phyloP scores from a whole-genome alignment of 1,140 invertebrate species.

The Drosophila kikkawai region DNA sequence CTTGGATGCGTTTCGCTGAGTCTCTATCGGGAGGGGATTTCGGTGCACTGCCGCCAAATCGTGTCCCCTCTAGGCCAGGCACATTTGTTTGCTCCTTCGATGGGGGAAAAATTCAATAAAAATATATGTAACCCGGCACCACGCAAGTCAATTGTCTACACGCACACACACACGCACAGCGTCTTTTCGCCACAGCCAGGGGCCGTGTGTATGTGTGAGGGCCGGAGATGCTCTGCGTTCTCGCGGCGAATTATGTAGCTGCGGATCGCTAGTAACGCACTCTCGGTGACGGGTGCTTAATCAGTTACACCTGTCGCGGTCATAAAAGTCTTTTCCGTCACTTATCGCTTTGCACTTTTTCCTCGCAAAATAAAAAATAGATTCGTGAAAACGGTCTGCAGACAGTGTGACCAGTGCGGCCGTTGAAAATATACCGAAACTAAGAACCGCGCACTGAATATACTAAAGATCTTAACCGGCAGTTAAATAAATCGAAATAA shows the following conservation, averaged over 20 bases:
- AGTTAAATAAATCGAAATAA: background rate
- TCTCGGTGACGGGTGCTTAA: background rate
- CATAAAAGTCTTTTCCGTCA: conserved; percentile 1
- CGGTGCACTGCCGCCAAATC: conserved; percentile 41
- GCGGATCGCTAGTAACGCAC: conserved; percentile 3
- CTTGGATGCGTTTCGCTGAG: conserved; percentile 33
- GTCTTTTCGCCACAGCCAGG: conserved; percentile 38
- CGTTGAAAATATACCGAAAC: background rate
- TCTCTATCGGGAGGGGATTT: conserved; percentile 39
- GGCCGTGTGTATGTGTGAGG: conserved; percentile 45
- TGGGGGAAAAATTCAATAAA: conserved; percentile 67
- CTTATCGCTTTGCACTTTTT: conserved; percentile 18
- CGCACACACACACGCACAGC: conserved; percentile 52
- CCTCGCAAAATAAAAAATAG: conserved; percentile 46
- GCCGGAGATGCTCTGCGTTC: conserved; percentile 30
- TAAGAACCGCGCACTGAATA: background rate
- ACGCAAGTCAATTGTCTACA: conserved; percentile 78
- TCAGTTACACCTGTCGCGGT: conserved; percentile 22
- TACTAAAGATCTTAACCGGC: background rate
- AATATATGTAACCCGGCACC: conserved; percentile 81
- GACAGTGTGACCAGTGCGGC: conserved; percentile 16
- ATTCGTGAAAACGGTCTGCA: conserved; percentile 50
- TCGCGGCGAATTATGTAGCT: background rate
- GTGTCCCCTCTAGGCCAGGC: conserved; percentile 47
- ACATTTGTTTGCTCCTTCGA: conserved; percentile 50